These are phyloP conservation scores for Onthophagus sagittarius DNA, from an alignment of 2,888 invertebrate species.

Conservation along the genomic window DNA sequence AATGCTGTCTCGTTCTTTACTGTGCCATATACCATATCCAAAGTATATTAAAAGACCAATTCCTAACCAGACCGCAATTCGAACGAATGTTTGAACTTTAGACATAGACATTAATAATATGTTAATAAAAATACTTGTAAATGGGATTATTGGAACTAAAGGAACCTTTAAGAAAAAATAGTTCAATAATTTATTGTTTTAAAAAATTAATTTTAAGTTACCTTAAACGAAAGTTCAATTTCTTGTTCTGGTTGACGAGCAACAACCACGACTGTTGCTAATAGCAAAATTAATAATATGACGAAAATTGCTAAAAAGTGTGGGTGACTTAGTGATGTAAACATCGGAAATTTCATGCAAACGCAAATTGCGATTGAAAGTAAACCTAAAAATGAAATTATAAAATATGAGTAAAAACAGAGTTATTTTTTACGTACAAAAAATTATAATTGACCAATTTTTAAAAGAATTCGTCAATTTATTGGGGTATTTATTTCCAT, in stretches of 20 bases:
- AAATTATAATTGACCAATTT: constrained; percentile 22
- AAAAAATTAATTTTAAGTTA: constrained; percentile 36
- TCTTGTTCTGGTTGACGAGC: constrained; percentile 67
- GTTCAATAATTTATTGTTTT: neutral
- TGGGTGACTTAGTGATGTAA: constrained; percentile 41
- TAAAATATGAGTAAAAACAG: constrained; percentile 15
- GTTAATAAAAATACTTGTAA: constrained; percentile 81
- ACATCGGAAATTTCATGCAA: constrained; percentile 44
- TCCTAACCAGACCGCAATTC: constrained; percentile 80
- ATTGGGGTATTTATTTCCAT: constrained; percentile 18
- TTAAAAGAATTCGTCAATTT: constrained; percentile 16
- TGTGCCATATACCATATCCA: constrained; percentile 76
- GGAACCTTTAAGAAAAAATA: constrained; percentile 62
- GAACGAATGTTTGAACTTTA: constrained; percentile 80
- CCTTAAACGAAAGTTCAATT: constrained; percentile 67
- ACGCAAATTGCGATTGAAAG: constrained; percentile 54
- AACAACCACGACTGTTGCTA: constrained; percentile 56
- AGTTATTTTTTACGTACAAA: constrained; percentile 25
- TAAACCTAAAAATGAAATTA: constrained; percentile 50
- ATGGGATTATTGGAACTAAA: constrained; percentile 78
- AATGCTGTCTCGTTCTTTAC: constrained; percentile 54
- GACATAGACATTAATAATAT: constrained; percentile 88
- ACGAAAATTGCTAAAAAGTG: constrained; percentile 41
- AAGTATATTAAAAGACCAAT: constrained; percentile 85
- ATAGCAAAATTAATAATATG: constrained; percentile 39